Conservation (phyloP, 2,888 invertebrate species). For the Falcaria lacertinaria region DNA sequence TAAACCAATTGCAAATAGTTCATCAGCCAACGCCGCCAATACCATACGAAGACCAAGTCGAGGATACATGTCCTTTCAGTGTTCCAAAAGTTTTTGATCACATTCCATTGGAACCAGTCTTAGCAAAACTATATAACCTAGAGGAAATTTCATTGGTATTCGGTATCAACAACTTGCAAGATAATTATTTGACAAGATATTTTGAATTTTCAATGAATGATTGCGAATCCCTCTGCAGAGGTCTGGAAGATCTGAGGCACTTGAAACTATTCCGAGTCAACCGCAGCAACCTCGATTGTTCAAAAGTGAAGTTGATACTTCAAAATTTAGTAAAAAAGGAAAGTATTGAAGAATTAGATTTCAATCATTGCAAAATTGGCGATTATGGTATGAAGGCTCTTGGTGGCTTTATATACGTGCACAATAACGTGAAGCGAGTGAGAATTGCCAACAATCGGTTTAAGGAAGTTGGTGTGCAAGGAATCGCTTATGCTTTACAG, state of each 20-base stretch:
- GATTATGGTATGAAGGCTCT: conserved; percentile 82
- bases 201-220: conserved; percentile 82
- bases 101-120: conserved; percentile 77
- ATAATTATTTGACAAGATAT: conserved; percentile 77
- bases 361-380: conserved; percentile 82
- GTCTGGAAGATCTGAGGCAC: conserved; percentile 62
- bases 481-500: conserved; percentile 73
- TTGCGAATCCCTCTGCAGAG: conserved; percentile 77
- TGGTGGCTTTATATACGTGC: conserved; percentile 75
- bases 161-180: conserved; percentile 67
- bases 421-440: conserved; percentile 67
- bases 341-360: conserved; percentile 79
- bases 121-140: conserved; percentile 73
- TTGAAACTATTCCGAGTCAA: conserved; percentile 79
- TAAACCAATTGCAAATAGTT: conserved; percentile 77
- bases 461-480: conserved; percentile 74
- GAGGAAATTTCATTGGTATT: conserved; percentile 69
- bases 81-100: conserved; percentile 73
- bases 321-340: conserved; percentile 72
- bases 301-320: conserved; percentile 78
- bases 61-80: conserved; percentile 59
- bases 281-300: conserved; percentile 80
- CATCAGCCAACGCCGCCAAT: conserved; percentile 65
- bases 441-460: conserved; percentile 79
- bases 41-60: conserved; percentile 41